Evolutionary conservation across 2,888 invertebrate genomes (phyloP).

Genomic region (Fragum whitleyi): DNA sequence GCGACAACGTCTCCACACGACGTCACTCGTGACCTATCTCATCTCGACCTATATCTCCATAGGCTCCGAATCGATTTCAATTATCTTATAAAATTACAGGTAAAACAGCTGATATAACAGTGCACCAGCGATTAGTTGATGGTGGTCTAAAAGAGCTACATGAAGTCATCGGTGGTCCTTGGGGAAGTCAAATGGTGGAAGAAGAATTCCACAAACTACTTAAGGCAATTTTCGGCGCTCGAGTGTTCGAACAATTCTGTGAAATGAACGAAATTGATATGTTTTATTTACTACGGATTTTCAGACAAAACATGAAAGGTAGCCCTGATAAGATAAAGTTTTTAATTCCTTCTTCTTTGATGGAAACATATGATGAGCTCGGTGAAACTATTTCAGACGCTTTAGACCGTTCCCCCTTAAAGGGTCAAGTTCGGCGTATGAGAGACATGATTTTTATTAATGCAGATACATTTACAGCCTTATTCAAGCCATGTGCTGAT

Average conservation of each 20-base stretch:
- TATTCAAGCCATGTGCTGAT: conserved; percentile 55
- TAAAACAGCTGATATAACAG: conserved; percentile 69
- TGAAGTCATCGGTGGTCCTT: conserved; percentile 69
- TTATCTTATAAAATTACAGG: conserved; percentile 51
- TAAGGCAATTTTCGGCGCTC: conserved; percentile 58
- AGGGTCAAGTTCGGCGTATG: conserved; percentile 43
- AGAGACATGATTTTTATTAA: conserved; percentile 66
- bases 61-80: too few relatives aligned
- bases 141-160: conserved; percentile 64
- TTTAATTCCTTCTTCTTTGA: conserved; percentile 44
- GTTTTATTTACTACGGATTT: conserved; percentile 63
- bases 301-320: conserved; percentile 67
- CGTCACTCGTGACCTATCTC: too few relatives aligned
- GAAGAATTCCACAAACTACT: conserved; percentile 66
- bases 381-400: conserved; percentile 47
- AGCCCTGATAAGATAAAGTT: conserved; percentile 61
- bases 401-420: conserved; percentile 36
- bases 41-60: too few relatives aligned
- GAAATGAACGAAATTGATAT: conserved; percentile 54
- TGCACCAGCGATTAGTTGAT: conserved; percentile 63
- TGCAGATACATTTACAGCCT: conserved; percentile 53
- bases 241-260: conserved; percentile 53
- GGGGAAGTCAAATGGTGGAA: conserved; percentile 70
- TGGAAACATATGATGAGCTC: conserved; percentile 29
- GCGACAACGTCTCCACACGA: too few relatives aligned